These are phyloP conservation scores for Piprites chloris DNA, from an alignment of 2,113 vertebrate genomes.

Conservation along the genomic window DNA sequence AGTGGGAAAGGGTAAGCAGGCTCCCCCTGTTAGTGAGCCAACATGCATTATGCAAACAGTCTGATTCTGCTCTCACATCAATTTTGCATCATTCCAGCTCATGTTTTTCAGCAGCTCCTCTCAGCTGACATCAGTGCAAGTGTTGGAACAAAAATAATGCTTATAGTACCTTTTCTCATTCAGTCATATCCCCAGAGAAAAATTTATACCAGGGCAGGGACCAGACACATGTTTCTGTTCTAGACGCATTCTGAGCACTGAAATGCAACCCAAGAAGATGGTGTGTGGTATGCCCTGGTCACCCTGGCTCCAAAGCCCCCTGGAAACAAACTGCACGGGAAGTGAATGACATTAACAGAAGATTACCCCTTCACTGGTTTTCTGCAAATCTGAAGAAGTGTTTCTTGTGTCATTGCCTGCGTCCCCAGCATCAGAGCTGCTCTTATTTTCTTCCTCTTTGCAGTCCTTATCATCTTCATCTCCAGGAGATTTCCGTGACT, in stretches of 20 bases:
- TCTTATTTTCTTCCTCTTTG: conserved; percentile 95
- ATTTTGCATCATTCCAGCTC: conserved; percentile 17
- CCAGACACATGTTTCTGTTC: not conserved
- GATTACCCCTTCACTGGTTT: conserved; percentile 86
- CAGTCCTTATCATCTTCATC: conserved; percentile 91
- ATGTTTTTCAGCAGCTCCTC: not conserved
- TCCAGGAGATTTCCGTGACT: conserved; percentile 89
- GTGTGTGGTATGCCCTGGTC: not conserved
- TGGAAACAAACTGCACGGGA: not conserved
- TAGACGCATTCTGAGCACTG: not conserved
- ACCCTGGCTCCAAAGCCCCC: not conserved
- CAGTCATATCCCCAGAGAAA: not conserved
- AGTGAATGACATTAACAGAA: not conserved
- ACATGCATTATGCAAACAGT: not conserved
- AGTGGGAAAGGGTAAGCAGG: not conserved
- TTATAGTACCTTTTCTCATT: not conserved
- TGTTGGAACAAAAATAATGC: not conserved
- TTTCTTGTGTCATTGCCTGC: conserved; percentile 89
- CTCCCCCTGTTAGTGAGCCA: not conserved
- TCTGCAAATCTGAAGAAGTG: conserved; percentile 87
- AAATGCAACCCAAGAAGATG: not conserved
- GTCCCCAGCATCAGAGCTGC: conserved; percentile 88
- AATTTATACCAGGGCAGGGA: not conserved
- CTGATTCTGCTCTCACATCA: conserved; percentile 37
- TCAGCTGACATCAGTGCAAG: conserved; percentile 10